Conservation (phyloP, 2,888 invertebrate genomes). For the Hypomecis punctinalis region DNA sequence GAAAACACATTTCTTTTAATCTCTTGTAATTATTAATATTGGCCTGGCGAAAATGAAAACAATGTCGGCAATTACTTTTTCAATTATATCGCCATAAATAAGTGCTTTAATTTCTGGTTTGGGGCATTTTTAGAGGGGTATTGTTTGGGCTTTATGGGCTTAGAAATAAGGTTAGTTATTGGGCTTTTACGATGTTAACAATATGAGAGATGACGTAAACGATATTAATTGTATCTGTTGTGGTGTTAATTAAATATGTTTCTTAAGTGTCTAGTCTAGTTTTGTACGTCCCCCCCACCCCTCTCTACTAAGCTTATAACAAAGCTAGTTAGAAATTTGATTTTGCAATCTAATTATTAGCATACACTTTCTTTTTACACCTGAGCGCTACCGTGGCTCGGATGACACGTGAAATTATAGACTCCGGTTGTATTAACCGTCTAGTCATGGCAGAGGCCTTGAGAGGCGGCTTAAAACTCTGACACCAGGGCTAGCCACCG, state of each 20-base stretch:
- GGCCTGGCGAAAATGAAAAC: conserved; percentile 28
- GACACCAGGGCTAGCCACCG: no score
- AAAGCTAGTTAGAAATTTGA: no score
- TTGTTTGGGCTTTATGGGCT: conserved; percentile 13
- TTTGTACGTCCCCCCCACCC: no score
- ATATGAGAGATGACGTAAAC: background rate
- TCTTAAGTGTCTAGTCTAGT: no score
- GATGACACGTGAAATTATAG: no score
- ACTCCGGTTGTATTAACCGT: no score
- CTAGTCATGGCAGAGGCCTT: no score
- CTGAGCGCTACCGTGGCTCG: no score
- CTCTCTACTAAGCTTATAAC: no score
- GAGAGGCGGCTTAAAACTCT: no score
- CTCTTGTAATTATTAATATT: conserved; percentile 32
- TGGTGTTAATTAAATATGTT: background rate
- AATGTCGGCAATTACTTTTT: conserved; percentile 27
- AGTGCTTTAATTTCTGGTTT: conserved; percentile 20
- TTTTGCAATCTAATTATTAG: no score
- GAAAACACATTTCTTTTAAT: conserved; percentile 44
- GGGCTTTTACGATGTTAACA: background rate
- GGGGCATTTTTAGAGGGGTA: conserved; percentile 1
- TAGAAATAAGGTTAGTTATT: conserved; percentile 2
- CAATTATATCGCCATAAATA: conserved; percentile 25
- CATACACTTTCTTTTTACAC: no score
- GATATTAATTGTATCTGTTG: conserved; percentile 2